Conservation (phyloP, 2,888 invertebrate genomes). For the Stenchaetothrips biformis region DNA sequence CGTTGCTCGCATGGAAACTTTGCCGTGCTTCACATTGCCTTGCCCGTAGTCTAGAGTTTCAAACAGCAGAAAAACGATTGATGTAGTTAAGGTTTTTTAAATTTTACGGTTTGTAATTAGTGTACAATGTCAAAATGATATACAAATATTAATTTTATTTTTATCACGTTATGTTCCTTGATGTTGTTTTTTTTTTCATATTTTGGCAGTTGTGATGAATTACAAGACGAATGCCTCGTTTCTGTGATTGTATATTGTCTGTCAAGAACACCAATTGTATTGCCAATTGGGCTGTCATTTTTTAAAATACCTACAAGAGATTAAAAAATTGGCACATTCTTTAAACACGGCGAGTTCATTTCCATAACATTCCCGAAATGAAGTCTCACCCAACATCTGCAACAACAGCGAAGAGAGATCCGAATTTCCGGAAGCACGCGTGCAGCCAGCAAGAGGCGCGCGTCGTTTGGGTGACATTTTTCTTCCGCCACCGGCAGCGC, state of each 20-base stretch:
- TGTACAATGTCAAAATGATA: slow-evolving; percentile 5
- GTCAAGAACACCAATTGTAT: background rate
- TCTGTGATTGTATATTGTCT: slow-evolving; percentile 22
- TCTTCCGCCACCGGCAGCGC: too few species aligned
- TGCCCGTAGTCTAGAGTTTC: background rate
- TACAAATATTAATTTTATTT: slow-evolving; percentile 15
- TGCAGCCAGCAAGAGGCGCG: too few species aligned
- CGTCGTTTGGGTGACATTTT: too few species aligned
- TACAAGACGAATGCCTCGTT: background rate
- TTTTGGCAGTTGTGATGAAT: slow-evolving; percentile 11
- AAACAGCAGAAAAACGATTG: background rate
- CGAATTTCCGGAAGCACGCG: too few species aligned
- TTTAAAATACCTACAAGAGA: background rate
- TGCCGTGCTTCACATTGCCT: background rate
- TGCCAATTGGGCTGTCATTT: background rate
- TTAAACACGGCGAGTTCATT: background rate
- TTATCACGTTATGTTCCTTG: slow-evolving; percentile 23
- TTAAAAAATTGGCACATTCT: slow-evolving; percentile 1
- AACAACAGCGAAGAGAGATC: too few species aligned
- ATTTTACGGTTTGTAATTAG: background rate
- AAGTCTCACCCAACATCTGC: too few species aligned
- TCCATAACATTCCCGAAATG: background rate
- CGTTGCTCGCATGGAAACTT: too few species aligned
- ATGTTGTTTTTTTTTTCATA: background rate
- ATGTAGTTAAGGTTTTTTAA: background rate